Conservation (phyloP, 1,140 invertebrate genomes). For the Patella vulgata region DNA sequence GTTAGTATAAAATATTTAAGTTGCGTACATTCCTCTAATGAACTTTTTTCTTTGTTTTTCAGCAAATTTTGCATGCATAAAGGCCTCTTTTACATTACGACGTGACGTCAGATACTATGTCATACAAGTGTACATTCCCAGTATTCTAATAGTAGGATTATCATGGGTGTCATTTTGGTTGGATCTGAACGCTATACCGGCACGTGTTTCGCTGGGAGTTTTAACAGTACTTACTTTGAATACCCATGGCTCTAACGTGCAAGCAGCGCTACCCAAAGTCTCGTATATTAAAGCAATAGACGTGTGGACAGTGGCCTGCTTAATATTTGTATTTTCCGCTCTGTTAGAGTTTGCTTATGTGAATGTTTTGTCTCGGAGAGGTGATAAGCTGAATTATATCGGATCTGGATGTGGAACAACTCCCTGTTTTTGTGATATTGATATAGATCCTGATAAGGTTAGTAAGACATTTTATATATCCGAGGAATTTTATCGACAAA, state of each 20-base stretch:
- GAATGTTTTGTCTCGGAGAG: conserved; percentile 42
- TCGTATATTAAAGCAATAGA: conserved; percentile 79
- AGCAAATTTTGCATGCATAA: conserved; percentile 36
- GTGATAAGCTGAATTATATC: conserved; percentile 18
- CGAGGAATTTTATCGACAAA: too few species aligned
- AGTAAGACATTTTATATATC: too few species aligned
- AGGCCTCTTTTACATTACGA: conserved; percentile 70
- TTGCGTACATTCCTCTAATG: background rate
- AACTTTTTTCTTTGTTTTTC: conserved; percentile 4
- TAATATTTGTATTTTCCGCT: conserved; percentile 86
- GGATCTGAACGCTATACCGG: conserved; percentile 72
- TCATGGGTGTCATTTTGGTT: conserved; percentile 97
- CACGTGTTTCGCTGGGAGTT: conserved; percentile 71
- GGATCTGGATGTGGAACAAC: too few species aligned
- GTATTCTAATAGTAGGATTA: conserved; percentile 90
- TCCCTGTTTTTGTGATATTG: too few species aligned
- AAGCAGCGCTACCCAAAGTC: conserved; percentile 67
- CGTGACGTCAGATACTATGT: conserved; percentile 92
- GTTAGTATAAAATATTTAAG: background rate
- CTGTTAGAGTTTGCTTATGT: conserved; percentile 87
- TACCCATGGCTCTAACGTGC: conserved; percentile 41
- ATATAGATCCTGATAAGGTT: too few species aligned
- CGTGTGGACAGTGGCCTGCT: conserved; percentile 88
- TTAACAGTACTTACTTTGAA: conserved; percentile 49
- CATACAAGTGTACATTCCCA: conserved; percentile 92